Conservation (phyloP, 2,888 invertebrate genomes). For the Sinotaia quadrata region DNA sequence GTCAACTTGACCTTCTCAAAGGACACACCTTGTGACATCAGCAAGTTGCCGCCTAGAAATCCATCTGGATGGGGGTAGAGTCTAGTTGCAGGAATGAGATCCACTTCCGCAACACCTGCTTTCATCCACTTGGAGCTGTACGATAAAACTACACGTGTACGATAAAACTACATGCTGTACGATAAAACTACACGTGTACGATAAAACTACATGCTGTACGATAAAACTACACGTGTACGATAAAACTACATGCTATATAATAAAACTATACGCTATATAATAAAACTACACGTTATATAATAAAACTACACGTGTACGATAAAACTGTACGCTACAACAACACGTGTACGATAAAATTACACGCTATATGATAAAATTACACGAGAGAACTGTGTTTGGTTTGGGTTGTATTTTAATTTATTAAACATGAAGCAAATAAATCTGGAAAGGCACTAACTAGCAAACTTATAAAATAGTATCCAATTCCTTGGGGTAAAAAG, state of each 20-base stretch:
- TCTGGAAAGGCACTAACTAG: too few species aligned
- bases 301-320: too few species aligned
- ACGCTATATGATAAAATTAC: too few species aligned
- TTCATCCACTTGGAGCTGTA: conserved; percentile 64
- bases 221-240: neutral
- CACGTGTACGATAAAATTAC: neutral
- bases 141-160: neutral
- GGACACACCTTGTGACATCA: conserved; percentile 53
- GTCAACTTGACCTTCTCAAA: conserved; percentile 63
- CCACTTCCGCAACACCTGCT: conserved; percentile 52
- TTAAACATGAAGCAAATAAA: too few species aligned
- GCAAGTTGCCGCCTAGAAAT: conserved; percentile 47
- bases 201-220: neutral
- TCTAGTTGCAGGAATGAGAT: conserved; percentile 38
- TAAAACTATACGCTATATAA: too few species aligned
- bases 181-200: neutral
- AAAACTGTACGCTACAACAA: too few species aligned
- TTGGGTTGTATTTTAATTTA: too few species aligned
- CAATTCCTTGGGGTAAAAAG: too few species aligned
- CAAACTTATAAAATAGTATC: too few species aligned
- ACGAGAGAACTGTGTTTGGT: too few species aligned
- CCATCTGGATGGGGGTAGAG: conserved; percentile 51
- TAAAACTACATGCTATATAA: neutral
- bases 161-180: neutral
- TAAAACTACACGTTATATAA: too few species aligned